Conservation (phyloP, 2,888 invertebrate species). For the Agriopis aurantiaria region DNA sequence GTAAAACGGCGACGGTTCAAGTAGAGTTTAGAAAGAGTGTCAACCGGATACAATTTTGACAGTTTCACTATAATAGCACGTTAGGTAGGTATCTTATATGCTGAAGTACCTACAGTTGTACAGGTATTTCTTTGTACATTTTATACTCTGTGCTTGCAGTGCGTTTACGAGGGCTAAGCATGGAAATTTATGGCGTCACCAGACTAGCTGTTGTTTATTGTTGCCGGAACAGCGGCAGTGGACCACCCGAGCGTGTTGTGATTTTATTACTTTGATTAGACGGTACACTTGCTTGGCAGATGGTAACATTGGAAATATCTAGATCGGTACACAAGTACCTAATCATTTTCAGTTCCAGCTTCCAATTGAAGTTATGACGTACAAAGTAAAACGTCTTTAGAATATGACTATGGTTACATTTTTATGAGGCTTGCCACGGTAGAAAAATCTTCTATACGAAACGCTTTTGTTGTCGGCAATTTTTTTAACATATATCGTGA, state of each 20-base stretch:
- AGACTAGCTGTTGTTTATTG: conserved; percentile 65
- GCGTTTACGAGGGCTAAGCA: conserved; percentile 63
- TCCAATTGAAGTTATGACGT: too few species aligned
- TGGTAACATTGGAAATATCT: not conserved
- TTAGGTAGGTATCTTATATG: not conserved
- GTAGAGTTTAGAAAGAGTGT: too few species aligned
- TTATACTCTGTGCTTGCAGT: conserved; percentile 18
- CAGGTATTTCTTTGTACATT: not conserved
- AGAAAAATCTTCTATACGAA: too few species aligned
- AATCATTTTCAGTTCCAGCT: too few species aligned
- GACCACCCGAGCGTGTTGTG: conserved; percentile 58
- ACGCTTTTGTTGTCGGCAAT: too few species aligned
- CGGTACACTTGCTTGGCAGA: not conserved
- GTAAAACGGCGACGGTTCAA: too few species aligned
- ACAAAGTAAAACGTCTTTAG: too few species aligned
- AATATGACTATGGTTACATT: too few species aligned
- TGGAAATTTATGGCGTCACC: conserved; percentile 71
- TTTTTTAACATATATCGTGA: too few species aligned
- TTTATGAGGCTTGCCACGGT: too few species aligned
- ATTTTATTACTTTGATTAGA: conserved; percentile 31
- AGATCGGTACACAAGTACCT: not conserved
- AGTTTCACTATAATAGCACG: too few species aligned
- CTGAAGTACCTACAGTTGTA: not conserved
- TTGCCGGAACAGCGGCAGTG: conserved; percentile 49
- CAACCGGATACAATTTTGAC: too few species aligned